These are phyloP conservation scores for Hydrozoanthus gracilis DNA, from an alignment of 92 coral and sea anemone genomes.

Conservation along the genomic window DNA sequence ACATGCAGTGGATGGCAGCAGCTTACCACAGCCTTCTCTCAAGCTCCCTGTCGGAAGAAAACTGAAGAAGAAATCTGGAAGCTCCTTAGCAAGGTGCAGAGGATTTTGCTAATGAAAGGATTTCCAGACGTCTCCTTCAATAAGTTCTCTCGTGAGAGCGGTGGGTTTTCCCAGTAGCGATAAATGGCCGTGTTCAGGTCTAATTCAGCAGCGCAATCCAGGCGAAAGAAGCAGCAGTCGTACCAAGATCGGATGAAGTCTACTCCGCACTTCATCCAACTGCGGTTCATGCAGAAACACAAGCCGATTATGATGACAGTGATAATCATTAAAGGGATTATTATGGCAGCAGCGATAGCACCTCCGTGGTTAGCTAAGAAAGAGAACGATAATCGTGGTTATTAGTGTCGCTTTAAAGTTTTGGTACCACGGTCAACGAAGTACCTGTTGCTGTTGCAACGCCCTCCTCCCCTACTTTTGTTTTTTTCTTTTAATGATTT, in stretches of 20 bases:
- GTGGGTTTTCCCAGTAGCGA: slow-evolving; percentile 41
- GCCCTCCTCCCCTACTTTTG: too few relatives aligned
- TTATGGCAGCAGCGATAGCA: neutral
- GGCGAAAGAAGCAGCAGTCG: slow-evolving; percentile 30
- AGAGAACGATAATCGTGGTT: too few relatives aligned
- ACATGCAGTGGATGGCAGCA: slow-evolving; percentile 6
- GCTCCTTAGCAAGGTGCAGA: slow-evolving; percentile 21
- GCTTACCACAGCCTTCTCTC: slow-evolving; percentile 27
- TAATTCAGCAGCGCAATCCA: slow-evolving; percentile 21
- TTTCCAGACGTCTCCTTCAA: neutral
- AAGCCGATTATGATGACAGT: neutral
- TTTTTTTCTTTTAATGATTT: too few relatives aligned
- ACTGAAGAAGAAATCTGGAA: slow-evolving; percentile 26
- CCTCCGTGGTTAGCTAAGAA: neutral
- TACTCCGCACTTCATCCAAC: slow-evolving; percentile 3
- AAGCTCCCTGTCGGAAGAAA: slow-evolving; percentile 30
- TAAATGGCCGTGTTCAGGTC: neutral
- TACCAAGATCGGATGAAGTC: neutral
- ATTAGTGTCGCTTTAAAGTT: too few relatives aligned
- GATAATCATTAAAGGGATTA: neutral
- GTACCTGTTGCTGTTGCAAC: too few relatives aligned
- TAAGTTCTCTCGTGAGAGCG: neutral
- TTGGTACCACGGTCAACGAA: too few relatives aligned
- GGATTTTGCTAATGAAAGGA: slow-evolving; percentile 17
- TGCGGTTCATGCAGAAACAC: neutral